A percentile compares a stretch with the other conserved stretches of the same genome.
Conservation (phyloP, 2,888 invertebrate genomes). For the Diachrysia chrysitis region DNA sequence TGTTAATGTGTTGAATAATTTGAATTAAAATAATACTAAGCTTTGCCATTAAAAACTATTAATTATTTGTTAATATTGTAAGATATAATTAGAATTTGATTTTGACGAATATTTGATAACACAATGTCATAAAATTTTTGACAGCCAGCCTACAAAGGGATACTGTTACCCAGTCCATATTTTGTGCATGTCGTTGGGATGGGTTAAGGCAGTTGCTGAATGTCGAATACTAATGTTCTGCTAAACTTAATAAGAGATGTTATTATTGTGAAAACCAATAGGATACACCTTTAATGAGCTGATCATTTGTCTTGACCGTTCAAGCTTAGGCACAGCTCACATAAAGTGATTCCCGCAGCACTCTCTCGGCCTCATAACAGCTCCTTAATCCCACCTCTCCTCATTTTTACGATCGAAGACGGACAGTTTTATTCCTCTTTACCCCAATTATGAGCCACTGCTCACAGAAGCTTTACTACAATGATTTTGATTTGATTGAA, state of each 20-base stretch:
- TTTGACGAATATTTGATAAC: too few relatives aligned
- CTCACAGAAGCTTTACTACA: constrained; percentile 61
- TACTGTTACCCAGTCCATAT: too few relatives aligned
- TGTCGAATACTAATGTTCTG: too few relatives aligned
- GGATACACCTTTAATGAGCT: not conserved
- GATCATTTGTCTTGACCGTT: not conserved
- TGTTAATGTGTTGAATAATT: too few relatives aligned
- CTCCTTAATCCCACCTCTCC: constrained; percentile 56
- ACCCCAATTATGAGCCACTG: constrained; percentile 65
- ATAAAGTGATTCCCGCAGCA: constrained; percentile 54
- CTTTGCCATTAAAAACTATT: too few relatives aligned
- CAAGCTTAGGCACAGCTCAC: constrained; percentile 21
- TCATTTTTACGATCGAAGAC: constrained; percentile 62
- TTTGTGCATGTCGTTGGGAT: too few relatives aligned
- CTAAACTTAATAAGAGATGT: not conserved
- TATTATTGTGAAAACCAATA: not conserved
- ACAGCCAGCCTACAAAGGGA: too few relatives aligned
- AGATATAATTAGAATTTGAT: too few relatives aligned
- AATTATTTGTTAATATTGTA: too few relatives aligned
- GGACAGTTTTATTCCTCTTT: constrained; percentile 62
- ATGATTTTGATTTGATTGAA: constrained; percentile 69
- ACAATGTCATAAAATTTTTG: too few relatives aligned
- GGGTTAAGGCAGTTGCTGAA: too few relatives aligned
- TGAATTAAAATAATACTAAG: too few relatives aligned
- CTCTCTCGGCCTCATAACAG: constrained; percentile 46